Conservation (phyloP, 64 coral and sea anemone species). For the Montipora cactus region DNA sequence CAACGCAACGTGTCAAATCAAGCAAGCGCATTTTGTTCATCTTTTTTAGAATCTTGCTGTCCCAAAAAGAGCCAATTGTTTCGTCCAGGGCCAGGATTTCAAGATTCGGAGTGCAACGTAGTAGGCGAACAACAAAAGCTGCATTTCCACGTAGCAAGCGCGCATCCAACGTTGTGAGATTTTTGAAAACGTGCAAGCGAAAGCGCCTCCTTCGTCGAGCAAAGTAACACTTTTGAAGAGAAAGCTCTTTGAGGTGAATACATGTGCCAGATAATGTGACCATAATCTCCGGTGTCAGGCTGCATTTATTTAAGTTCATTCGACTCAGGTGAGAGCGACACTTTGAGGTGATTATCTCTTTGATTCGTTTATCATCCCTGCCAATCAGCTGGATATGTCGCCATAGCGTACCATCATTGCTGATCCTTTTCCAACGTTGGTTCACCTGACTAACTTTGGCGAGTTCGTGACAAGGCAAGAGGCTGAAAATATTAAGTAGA, state of each 20-base stretch:
- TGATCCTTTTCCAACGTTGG: constrained; percentile 42
- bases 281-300: constrained; percentile 38
- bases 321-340: constrained; percentile 15
- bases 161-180: constrained; percentile 41
- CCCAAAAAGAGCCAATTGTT: constrained; percentile 42
- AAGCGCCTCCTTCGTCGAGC: constrained; percentile 25
- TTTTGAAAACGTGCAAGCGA: neutral
- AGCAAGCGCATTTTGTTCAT: constrained; percentile 21
- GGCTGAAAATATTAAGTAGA: constrained; percentile 50
- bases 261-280: constrained; percentile 24
- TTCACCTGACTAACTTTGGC: constrained; percentile 1
- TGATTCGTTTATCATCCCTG: neutral
- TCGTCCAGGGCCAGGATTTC: constrained; percentile 58
- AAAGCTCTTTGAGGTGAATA: constrained; percentile 33
- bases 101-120: constrained; percentile 41
- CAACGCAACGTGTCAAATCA: constrained; percentile 54
- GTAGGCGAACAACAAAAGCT: constrained; percentile 7
- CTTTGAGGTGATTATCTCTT: constrained; percentile 13
- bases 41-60: constrained; percentile 22
- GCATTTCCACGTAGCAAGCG: constrained; percentile 45
- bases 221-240: constrained; percentile 40
- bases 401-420: constrained; percentile 44
- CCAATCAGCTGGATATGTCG: neutral
- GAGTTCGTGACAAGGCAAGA: constrained; percentile 6
- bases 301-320: constrained; percentile 30